Conservation (phyloP, 2,888 invertebrate genomes). For the Pristionchus arcanus region DNA sequence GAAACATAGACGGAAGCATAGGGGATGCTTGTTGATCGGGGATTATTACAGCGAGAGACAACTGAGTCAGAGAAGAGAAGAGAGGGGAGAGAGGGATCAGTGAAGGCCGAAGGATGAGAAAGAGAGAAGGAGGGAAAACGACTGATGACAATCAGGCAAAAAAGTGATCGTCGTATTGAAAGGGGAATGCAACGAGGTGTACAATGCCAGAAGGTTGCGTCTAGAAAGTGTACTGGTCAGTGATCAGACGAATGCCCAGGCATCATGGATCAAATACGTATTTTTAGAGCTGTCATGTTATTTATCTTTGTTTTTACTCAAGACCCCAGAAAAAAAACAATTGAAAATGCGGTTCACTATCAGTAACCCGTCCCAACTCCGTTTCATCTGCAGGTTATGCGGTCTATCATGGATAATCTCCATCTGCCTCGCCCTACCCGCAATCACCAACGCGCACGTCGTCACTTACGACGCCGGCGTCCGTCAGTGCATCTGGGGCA, state of each 20-base stretch:
- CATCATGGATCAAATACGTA: too few relatives aligned
- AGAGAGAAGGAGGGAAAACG: neutral
- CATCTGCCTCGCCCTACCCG: constrained; percentile 76
- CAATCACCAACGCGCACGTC: constrained; percentile 78
- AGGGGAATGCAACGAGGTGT: neutral
- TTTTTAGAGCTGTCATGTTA: too few relatives aligned
- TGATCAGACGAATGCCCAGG: too few relatives aligned
- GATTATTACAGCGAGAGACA: neutral
- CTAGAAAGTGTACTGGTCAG: neutral
- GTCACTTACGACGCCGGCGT: constrained; percentile 74
- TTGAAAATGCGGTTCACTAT: neutral
- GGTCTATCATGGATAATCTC: constrained; percentile 77
- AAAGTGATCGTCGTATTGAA: neutral
- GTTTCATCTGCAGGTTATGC: constrained; percentile 65
- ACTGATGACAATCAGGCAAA: neutral
- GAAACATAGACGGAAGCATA: neutral
- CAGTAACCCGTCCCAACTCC: neutral
- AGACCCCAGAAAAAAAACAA: neutral
- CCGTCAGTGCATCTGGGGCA: constrained; percentile 75
- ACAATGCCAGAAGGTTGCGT: neutral
- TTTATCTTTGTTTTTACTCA: too few relatives aligned
- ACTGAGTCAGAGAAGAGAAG: constrained; percentile 1
- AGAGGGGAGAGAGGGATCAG: neutral
- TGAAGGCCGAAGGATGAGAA: neutral
- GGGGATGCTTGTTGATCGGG: neutral